A percentile compares a stretch with the other conserved stretches of the same genome.
Evolutionary conservation across 2,797 vertebrate species (phyloP).

Genomic region (Luscinia megarhynchos): DNA sequence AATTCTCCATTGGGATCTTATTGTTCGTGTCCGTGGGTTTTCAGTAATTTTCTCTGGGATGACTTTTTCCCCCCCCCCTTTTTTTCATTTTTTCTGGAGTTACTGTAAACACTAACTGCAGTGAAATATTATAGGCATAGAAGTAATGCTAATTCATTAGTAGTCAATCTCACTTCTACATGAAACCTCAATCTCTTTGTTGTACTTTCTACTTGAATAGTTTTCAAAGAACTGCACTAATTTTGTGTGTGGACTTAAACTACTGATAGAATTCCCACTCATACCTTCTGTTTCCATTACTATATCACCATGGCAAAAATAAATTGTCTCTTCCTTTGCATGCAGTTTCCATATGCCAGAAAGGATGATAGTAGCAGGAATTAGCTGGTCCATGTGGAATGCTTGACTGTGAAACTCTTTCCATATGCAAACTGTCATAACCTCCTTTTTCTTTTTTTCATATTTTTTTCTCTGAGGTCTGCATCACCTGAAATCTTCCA

Average conservation of each 20-base stretch:
- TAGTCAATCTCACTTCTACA: neutral
- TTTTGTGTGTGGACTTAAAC: neutral
- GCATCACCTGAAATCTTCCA: neutral
- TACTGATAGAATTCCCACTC: neutral
- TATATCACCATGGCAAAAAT: neutral
- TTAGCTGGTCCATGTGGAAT: neutral
- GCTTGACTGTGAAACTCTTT: neutral
- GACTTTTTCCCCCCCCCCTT: neutral
- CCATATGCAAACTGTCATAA: neutral
- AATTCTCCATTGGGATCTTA: neutral
- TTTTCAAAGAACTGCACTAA: neutral
- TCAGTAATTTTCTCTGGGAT: neutral
- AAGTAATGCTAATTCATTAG: neutral
- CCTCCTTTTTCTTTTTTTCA: neutral
- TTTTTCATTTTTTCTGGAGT: neutral
- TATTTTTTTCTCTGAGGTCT: neutral
- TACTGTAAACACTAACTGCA: neutral
- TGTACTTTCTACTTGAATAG: neutral
- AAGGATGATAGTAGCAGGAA: neutral
- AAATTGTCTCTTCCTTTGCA: neutral
- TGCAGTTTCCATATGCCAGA: neutral
- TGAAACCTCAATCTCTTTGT: neutral
- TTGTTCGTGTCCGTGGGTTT: neutral
- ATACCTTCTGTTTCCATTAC: neutral
- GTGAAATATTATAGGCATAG: neutral